Evolutionary conservation across 2,888 invertebrate genomes (phyloP), one percentile per base, ranked within the genome.

Genomic region (Troilus luridus): DNA sequence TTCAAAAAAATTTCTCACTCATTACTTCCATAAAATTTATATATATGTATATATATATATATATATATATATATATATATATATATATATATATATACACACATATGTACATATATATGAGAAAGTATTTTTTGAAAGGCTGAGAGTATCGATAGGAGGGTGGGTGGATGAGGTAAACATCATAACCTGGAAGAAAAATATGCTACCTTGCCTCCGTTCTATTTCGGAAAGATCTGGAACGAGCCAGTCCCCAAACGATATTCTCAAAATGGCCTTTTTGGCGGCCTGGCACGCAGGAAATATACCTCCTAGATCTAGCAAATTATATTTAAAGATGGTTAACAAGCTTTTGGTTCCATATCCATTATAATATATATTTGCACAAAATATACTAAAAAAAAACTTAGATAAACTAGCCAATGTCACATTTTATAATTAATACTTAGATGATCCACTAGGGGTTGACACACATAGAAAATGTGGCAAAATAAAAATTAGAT

Each of bases 161-260:
- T 17, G 72, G 6, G 17, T 41, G 89, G 64, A 64, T 89, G 21
- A 89, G 64, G 89, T 89, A 89, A 89, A 89, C 89, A 89, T 64
- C 89, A 64, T 89, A 89, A 89, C 89, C 89, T 64, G 67, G 54
- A 12, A 89, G 64, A 54, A 89, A 64, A 89, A 54, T 64, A 60
- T 62, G 41, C 60, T 64, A 7, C 54, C 12, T 88, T 27, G 88
- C 62, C 88, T 62, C 88, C 88, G 59, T 41, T 88, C 88, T 88
- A 59, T 88, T 62, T 88, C 88, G 59, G 88, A 60, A 21, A 59
- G 10, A 62, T 60, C 60, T 88, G 85, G 85, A 58, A 85, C 85
- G 85, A 85, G 85, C 56, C n/a, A 56, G n/a, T n/a, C n/a, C 56
- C 72, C 72, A 41, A 41, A 77, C 7, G 17, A 77, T 77, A 77